Base-by-base conservation (phyloP, 1,140 invertebrate genomes). In the Cydia fagiglandana region DNA sequence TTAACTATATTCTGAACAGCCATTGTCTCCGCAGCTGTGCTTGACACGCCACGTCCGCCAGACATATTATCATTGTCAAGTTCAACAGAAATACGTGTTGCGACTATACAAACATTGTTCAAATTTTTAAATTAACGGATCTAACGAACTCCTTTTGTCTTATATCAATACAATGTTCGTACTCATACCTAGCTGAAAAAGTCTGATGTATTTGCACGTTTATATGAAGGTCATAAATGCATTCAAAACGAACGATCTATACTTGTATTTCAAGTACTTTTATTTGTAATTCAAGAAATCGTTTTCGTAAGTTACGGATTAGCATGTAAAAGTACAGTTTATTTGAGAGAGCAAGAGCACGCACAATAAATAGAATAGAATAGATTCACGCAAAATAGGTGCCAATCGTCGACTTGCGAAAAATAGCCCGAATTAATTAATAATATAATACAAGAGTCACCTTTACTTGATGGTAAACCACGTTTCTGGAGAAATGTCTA, bases 61-160 rank as follows among this genome's bases (percentile, higher is more conserved):
- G 88, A 87, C 86, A 86, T 82, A 85, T 24, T 86, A 88, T 87
- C 87, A 88, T 87, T 89, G 87, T 89, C 87, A 91, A 89, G 88
- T 91, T 88, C 86, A 88, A 83, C 79, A 83, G 81, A 86, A 85
- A 56, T 75, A 86, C 83, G 84, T 82, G 83, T 81, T 45, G 76
- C 73, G 79, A 82, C 79, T 87, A 30, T 66, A 73, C 74, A 81
- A 76, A 76, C 53, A 76, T 30, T 15, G 74, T 77, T 75, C 56
- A 24, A 20, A 61, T 24, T 61, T 61, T 61, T 61, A 61, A 9
- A 61, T 24, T 24, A 24, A 61, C 56, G 56, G 20, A 61, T 61
- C 20, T 56, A 17, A n/a, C 6, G n/a, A 17, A 56, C 20, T 24
- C 17, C n/a, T 20, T 17, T 24, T 61, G 20, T 24, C 20, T 61